Base-by-base conservation (phyloP, 2,113 vertebrate species). In the Synodontis membranacea region DNA sequence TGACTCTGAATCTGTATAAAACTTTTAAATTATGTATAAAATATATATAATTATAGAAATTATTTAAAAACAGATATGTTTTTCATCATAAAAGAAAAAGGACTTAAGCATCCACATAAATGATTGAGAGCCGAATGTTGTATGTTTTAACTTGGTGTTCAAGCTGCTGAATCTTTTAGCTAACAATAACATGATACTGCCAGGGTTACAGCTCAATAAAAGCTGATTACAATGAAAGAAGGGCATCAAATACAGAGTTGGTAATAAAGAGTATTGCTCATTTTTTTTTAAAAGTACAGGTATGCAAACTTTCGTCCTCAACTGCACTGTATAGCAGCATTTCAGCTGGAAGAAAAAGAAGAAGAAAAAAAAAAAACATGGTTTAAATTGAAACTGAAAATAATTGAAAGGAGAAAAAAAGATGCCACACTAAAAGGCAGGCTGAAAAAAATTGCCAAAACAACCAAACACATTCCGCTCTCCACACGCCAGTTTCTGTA, bases 401-500 rank as follows among this genome's bases (percentile, higher is more conserved):
- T n/a, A 14, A 46, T 39, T 31, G 31, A 56, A 84, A 46, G 12
- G 17, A 44, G 56, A 28, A 60, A 62, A 37, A 82, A 17, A 10
- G 4, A 62, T 76, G 39, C 42, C 70, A 78, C n/a, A 50, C 7
- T 15, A 42, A 56, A 54, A 37, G 9, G 3, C 48, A 52, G 48
- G 48, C 46, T 52, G 46, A 39, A 74, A 52, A 25, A 31, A 60
- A 14, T 21, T 15, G 25, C 25, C n/a, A 85, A 76, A 66, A 68
- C 23, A 37, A 34, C 56, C 56, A 66, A 82, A 81, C 84, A 28
- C 89, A 86, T 85, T 56, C 0, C 0, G n/a, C n/a, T 78, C 15
- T 46, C 10, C 10, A 19, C 37, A 68, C 21, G 37, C n/a, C 56
- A 23, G 1, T 15, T 80, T 58, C 34, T 93, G 66, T 98, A 99